Evolutionary conservation across 1,140 invertebrate species (phyloP).

Genomic region (Bilobella aurantiaca): DNA sequence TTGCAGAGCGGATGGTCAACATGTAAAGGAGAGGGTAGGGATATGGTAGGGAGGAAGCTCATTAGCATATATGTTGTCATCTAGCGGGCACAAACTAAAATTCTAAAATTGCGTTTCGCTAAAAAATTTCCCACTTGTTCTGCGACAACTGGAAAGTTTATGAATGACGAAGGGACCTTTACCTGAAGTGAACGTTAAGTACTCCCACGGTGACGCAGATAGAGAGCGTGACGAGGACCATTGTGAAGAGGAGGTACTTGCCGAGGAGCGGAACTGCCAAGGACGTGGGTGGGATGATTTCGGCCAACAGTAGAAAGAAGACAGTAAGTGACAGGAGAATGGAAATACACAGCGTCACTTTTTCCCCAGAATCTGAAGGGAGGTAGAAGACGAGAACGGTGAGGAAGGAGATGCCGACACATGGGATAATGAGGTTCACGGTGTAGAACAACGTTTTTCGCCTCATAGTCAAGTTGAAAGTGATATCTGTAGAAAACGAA

Average conservation of each 20-base stretch:
- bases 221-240: conserved; percentile 92
- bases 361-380: conserved; percentile 90
- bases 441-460: conserved; percentile 86
- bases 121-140: background rate
- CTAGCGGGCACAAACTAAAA: too few species aligned
- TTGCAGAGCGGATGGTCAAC: too few species aligned
- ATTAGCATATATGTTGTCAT: too few species aligned
- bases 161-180: conserved; percentile 27
- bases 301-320: conserved; percentile 92
- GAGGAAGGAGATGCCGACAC: conserved; percentile 82
- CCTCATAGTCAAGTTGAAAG: conserved; percentile 89
- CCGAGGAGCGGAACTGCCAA: conserved; percentile 93
- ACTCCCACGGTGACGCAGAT: conserved; percentile 95
- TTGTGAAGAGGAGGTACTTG: conserved; percentile 92
- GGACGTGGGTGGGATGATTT: conserved; percentile 96
- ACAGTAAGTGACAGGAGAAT: conserved; percentile 96
- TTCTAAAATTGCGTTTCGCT: too few species aligned
- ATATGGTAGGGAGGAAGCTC: too few species aligned
- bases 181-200: conserved; percentile 95
- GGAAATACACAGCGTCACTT: conserved; percentile 88
- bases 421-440: conserved; percentile 80
- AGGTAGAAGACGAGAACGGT: conserved; percentile 92
- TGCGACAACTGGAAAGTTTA: background rate
- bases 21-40: too few species aligned
- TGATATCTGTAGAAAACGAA: conserved; percentile 62